Evolutionary conservation across 1,140 invertebrate species (phyloP), one percentile per base, ranked within the genome.

Genomic region (Pseudomyrmex sp.): DNA sequence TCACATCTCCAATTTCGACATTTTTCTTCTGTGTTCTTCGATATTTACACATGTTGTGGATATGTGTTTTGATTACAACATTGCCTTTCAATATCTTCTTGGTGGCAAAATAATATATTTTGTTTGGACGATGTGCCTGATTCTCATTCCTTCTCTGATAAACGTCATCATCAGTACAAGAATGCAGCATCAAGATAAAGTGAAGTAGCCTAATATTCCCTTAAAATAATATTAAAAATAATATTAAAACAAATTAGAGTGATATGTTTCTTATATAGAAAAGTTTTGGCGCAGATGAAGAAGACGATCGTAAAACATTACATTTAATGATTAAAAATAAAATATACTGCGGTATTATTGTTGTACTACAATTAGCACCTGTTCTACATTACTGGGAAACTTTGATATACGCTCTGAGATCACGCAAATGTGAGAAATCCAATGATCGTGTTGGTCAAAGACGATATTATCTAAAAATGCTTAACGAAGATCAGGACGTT

Each of bases 401-500:
- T 26, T 90, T 96, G 10, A 94, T 92, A 48, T 96, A 95, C 91
- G 96, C 96, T 2, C 61, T 95, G 9, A 95, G 94, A 86, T 95
- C 95, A 52, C 92, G 95, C 13, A 92, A 91, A 66, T 94, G 92
- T 61, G 90, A 95, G 66, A 93, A 93, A 85, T 85, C 93, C 23
- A 91, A 93, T 18, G 93, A 96, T 83, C 91, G 89, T 72, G 79
- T 80, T 23, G 92, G 91, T 2, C 96, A 97, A 88, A 93, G 93
- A 23, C 93, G 95, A 85, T 97, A 97, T 93, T 98, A 97, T 87
- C 94, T 96, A 46, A 94, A 96, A 74, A 98, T 98, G 97, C 93
- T 97, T 13, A 97, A 97, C 86, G 97, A 98, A 93, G 97, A 98
- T 92, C 96, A 97, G 26, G 97, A 98, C 95, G 97, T 97, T 2